Conservation (phyloP, 1,140 invertebrate species). For the Bombus terrestris region DNA sequence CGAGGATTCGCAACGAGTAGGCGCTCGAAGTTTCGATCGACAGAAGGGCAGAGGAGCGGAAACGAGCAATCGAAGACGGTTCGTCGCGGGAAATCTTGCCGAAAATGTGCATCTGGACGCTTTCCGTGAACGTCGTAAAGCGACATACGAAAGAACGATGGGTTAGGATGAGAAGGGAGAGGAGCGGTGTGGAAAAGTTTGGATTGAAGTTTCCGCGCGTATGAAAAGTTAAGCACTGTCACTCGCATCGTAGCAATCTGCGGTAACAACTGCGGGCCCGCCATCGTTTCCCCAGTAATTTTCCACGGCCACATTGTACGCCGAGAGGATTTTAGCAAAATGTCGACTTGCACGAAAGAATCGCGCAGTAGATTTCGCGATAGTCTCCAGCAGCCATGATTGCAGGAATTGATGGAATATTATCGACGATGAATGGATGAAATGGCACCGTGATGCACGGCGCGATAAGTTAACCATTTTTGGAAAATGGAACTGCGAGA, state of each 20-base stretch:
- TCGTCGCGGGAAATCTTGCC: constrained; percentile 42
- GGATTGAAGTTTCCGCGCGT: constrained; percentile 73
- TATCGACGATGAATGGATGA: background rate
- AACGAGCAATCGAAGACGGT: constrained; percentile 42
- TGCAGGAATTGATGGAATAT: background rate
- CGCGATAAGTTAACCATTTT: background rate
- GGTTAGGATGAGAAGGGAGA: background rate
- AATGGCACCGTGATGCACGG: background rate
- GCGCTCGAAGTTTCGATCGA: constrained; percentile 47
- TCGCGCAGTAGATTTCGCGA: background rate
- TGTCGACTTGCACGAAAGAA: constrained; percentile 8
- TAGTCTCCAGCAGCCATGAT: background rate
- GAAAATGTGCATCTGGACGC: constrained; percentile 31
- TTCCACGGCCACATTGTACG: constrained; percentile 28
- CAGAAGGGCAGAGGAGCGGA: constrained; percentile 10
- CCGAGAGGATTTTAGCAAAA: background rate
- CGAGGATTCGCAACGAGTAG: background rate
- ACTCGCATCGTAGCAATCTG: constrained; percentile 65
- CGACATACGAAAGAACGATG: background rate
- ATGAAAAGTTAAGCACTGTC: constrained; percentile 75
- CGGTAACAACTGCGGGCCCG: constrained; percentile 50
- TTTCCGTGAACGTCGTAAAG: background rate
- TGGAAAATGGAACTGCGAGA: background rate
- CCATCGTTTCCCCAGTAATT: constrained; percentile 51
- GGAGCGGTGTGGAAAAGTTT: constrained; percentile 65